phyloP scores from a whole-genome alignment of 2,888 invertebrate species.

The Ennomos quercinarius region DNA sequence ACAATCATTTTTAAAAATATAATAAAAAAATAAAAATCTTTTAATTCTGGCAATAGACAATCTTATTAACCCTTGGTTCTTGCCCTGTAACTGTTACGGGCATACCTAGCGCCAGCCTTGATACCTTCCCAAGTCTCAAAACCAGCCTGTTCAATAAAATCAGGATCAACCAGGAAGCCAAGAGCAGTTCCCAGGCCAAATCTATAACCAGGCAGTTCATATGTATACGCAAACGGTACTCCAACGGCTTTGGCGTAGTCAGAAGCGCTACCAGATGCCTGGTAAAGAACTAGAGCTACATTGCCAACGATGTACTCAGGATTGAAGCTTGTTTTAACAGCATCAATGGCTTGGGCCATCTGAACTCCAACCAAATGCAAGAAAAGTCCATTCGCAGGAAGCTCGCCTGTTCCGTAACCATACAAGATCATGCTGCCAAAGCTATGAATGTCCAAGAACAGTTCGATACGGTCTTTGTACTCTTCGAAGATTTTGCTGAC shows the following conservation, averaged over 20 bases:
- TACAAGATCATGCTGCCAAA: constrained; percentile 86
- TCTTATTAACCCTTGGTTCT: constrained; percentile 10
- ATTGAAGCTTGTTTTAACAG: constrained; percentile 65
- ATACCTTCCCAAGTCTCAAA: constrained; percentile 87
- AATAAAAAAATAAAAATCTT: no score
- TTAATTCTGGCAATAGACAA: neutral
- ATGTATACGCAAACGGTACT: constrained; percentile 84
- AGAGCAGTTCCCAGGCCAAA: constrained; percentile 56
- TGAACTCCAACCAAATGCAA: constrained; percentile 63
- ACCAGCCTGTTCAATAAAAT: constrained; percentile 84
- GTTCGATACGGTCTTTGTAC: constrained; percentile 76
- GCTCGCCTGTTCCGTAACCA: constrained; percentile 57
- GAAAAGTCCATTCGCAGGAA: constrained; percentile 73
- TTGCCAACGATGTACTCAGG: constrained; percentile 80
- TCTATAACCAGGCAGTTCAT: constrained; percentile 84
- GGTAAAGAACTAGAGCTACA: constrained; percentile 76
- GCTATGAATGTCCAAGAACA: constrained; percentile 90
- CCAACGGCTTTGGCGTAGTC: constrained; percentile 85
- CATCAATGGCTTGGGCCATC: constrained; percentile 69
- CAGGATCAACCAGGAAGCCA: constrained; percentile 85
- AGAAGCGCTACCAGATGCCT: constrained; percentile 87
- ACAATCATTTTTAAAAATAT: no score
- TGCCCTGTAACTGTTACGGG: constrained; percentile 46
- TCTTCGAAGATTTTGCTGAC: constrained; percentile 83
- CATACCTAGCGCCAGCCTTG: constrained; percentile 72